Evolutionary conservation across 2,113 vertebrate genomes (phyloP), one percentile per base, ranked within the genome.

Genomic region (Plecotus auritus): DNA sequence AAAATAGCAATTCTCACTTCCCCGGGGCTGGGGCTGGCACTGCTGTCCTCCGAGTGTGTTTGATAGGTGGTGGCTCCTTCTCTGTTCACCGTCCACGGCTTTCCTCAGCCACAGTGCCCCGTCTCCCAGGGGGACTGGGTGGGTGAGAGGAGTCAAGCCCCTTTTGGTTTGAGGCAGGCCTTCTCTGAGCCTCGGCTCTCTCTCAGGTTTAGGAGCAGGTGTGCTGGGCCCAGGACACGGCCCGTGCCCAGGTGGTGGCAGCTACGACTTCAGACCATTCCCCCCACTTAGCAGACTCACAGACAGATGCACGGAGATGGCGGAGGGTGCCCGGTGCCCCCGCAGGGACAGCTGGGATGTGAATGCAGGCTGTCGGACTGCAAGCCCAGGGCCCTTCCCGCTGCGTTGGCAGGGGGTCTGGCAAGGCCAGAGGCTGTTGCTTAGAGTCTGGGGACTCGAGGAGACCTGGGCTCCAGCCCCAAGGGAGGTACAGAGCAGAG

Each of bases 101-200:
- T 26, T 1, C 22, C 3, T 17, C 14, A 26, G 3, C n/a, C 37
- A 3, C 6, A 20, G 4, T 0, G 16, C 40, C 40, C 47, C 22
- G 1, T 81, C 9, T 85, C 56, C 37, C 6, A 1, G 85, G 76
- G 56, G 66, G 42, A 4, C 7, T 32, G 3, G 47, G 64, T 12
- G 5, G 77, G 32, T 5, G 28, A 22, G 45, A 67, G 72, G 42
- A 32, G 28, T 11, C 4, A 88, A 77, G 47, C 35, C 30, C 37
- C 42, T 73, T 81, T n/a, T 0, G 6, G 30, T 47, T 40, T 56
- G 32, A 45, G 23, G 22, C 11, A 28, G 26, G 5, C 26, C 40
- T 26, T 51, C 32, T 26, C 7, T 6, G 40, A 40, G 35, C 28
- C 37, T 4, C 9, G 66, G 22, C 77, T 51, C 70, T 26, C 40